phyloP scores from a whole-genome alignment of 2,888 invertebrate species.

The Pseudoips prasinana region DNA sequence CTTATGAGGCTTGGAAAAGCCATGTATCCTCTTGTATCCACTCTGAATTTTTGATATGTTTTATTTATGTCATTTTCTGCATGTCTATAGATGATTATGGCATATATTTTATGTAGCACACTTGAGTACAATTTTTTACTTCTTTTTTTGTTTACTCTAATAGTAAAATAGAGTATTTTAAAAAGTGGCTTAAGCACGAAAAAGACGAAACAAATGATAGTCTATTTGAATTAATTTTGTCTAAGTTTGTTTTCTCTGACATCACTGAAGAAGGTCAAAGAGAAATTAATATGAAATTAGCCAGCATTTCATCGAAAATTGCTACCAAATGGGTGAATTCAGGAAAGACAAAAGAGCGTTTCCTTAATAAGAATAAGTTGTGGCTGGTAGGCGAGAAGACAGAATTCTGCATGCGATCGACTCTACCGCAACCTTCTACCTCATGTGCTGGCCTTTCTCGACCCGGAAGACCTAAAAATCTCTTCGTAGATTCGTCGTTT shows the following conservation, averaged over 20 bases:
- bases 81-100: too few relatives aligned
- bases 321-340: not conserved
- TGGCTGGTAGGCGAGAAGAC: not conserved
- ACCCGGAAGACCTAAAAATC: not conserved
- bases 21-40: too few relatives aligned
- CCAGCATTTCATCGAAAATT: too few relatives aligned
- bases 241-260: not conserved
- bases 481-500: not conserved
- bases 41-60: too few relatives aligned
- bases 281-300: slow-evolving; percentile 8
- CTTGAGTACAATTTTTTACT: not conserved
- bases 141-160: not conserved
- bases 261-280: slow-evolving; percentile 1
- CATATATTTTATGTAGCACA: too few relatives aligned
- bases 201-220: not conserved
- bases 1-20: too few relatives aligned
- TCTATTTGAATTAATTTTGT: not conserved
- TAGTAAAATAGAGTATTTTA: too few relatives aligned
- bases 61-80: too few relatives aligned
- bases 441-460: not conserved
- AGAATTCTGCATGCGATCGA: not conserved
- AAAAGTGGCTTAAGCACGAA: not conserved
- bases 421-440: not conserved
- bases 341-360: slow-evolving; percentile 4
- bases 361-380: slow-evolving; percentile 5